Conservation (phyloP, 2,113 vertebrate genomes). For the Oenanthe melanoleuca region DNA sequence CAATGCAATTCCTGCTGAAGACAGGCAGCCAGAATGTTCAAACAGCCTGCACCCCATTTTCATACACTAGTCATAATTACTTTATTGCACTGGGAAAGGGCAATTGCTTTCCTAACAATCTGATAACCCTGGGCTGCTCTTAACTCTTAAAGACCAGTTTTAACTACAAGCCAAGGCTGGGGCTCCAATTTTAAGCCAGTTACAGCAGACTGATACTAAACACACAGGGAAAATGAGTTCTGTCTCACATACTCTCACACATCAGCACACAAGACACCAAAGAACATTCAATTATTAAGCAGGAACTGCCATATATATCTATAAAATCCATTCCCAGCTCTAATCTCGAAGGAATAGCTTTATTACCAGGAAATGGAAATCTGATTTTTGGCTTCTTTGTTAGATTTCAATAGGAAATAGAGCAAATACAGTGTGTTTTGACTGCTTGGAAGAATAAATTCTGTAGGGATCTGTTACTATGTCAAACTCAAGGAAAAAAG, state of each 20-base stretch:
- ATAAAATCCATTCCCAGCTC: constrained; percentile 15
- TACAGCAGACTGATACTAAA: neutral
- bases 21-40: constrained; percentile 22
- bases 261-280: constrained; percentile 64
- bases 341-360: constrained; percentile 72
- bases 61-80: constrained; percentile 24
- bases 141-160: constrained; percentile 67
- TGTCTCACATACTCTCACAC: neutral
- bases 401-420: constrained; percentile 53
- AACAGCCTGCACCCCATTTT: constrained; percentile 38
- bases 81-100: constrained; percentile 53
- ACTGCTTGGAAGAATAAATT: constrained; percentile 29
- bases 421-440: constrained; percentile 53
- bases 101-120: constrained; percentile 70
- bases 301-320: neutral
- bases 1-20: constrained; percentile 1
- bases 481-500: neutral
- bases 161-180: constrained; percentile 68
- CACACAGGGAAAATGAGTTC: neutral
- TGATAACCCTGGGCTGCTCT: constrained; percentile 81
- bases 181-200: neutral
- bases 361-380: constrained; percentile 75
- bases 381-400: constrained; percentile 50
- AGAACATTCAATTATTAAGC: constrained; percentile 79
- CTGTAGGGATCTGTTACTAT: constrained; percentile 25